Evolutionary conservation across 2,888 invertebrate genomes (phyloP), one percentile per base, ranked within the genome.

Genomic region (Clusia tigrina): DNA sequence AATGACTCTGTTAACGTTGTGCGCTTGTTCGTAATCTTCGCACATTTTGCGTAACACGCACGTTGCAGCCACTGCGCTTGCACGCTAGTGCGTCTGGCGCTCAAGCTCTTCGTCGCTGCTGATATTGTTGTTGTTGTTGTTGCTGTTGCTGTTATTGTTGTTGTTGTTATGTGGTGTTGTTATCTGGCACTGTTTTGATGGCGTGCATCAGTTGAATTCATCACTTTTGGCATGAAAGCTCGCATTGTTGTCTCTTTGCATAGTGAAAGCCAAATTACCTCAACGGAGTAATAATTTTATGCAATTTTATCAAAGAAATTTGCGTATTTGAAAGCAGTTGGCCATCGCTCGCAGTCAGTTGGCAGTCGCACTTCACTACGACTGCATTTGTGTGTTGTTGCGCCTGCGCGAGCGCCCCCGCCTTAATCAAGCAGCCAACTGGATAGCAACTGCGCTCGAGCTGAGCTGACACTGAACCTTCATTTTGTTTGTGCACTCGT

Each of bases 341-440:
- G 24, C 53, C 12, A 10, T 24, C 12, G 5, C 24, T 23, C 32
- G 56, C 62, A 59, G 62, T 56, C 59, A 65, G 20, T 62, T 62
- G 57, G 58, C 62, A 51, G 59, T 62, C 59, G 24, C 53, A 64
- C 18, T 56, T 54, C 22, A 38, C 51, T 51, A 38, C 22, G 25
- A n/a, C n/a, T n/a, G n/a, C n/a, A n/a, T n/a, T n/a, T n/a, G n/a
- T n/a, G n/a, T n/a, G n/a, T n/a, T n/a, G n/a, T n/a, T n/a, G n/a
- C n/a, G n/a, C n/a, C n/a, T n/a, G n/a, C n/a, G n/a, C n/a, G n/a
- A n/a, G n/a, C n/a, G n/a, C n/a, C n/a, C n/a, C n/a, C n/a, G n/a
- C n/a, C n/a, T n/a, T n/a, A n/a, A n/a, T n/a, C n/a, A n/a, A n/a
- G n/a, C n/a, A n/a, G n/a, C n/a, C n/a, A n/a, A n/a, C n/a, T n/a